A percentile compares a stretch with the other conserved stretches of the same genome.
phyloP scores from a whole-genome alignment of 2,113 vertebrate species.

The Neogale vison region DNA sequence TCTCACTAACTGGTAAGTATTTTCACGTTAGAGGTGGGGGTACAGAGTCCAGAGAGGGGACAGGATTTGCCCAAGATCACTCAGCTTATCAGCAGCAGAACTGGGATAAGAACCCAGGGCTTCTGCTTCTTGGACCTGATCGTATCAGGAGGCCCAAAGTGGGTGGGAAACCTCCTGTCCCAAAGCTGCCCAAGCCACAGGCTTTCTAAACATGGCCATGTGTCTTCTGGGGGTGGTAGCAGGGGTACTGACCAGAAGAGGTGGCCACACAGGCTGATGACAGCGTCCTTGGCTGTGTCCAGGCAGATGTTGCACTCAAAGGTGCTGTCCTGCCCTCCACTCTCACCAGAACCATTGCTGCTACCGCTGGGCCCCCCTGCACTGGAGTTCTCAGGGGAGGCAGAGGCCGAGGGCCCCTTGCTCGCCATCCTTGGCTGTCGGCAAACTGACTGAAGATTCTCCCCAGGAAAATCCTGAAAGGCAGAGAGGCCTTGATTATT shows the following conservation, averaged over 20 bases:
- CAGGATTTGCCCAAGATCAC: background rate
- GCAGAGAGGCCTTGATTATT: background rate
- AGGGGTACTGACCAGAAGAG: conserved; percentile 93
- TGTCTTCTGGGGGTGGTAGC: background rate
- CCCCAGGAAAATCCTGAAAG: conserved; percentile 74
- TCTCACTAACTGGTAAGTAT: background rate
- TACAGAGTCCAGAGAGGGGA: background rate
- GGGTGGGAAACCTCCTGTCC: background rate
- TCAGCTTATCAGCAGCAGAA: background rate
- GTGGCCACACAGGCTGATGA: conserved; percentile 98
- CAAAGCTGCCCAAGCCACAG: background rate
- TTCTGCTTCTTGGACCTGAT: background rate
- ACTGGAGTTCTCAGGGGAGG: conserved; percentile 87
- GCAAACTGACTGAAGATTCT: conserved; percentile 50
- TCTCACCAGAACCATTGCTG: conserved; percentile 87
- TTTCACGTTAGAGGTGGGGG: background rate
- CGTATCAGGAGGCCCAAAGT: background rate
- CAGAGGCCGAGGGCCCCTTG: conserved; percentile 86
- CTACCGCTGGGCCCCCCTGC: conserved; percentile 89
- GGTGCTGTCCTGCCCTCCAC: conserved; percentile 93
- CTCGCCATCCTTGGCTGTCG: conserved; percentile 89
- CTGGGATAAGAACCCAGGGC: background rate
- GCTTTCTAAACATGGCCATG: background rate
- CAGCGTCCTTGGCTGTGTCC: conserved; percentile 98
- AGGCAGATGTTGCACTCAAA: conserved; percentile 99